Conservation (phyloP, 2,113 vertebrate species). For the Ailurus styani region DNA sequence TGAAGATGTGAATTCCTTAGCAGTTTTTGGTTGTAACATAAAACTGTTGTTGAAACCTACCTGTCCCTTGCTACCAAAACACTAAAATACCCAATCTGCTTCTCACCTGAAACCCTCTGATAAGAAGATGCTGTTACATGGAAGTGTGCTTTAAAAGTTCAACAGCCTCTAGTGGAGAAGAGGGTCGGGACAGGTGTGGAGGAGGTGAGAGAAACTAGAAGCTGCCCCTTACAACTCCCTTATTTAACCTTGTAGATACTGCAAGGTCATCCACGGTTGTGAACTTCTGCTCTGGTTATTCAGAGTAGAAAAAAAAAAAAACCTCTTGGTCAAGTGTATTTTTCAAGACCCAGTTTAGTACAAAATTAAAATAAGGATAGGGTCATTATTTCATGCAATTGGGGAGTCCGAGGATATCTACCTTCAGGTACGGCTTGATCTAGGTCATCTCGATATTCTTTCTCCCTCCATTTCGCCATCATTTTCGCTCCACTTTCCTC, state of each 20-base stretch:
- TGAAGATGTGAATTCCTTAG: neutral
- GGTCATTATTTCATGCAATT: neutral
- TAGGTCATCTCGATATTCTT: neutral
- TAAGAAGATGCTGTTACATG: neutral
- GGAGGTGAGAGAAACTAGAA: neutral
- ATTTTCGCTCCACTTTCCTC: neutral
- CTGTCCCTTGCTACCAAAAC: neutral
- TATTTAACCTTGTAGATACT: neutral
- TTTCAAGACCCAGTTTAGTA: neutral
- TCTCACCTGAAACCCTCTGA: neutral
- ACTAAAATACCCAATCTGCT: neutral
- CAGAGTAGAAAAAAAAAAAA: neutral
- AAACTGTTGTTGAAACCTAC: neutral
- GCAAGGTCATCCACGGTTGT: neutral
- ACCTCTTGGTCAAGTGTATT: neutral
- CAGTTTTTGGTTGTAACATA: neutral
- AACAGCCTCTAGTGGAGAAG: neutral
- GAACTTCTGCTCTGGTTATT: neutral
- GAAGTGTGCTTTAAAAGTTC: neutral
- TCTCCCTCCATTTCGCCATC: neutral
- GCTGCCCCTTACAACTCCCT: neutral
- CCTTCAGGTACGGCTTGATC: neutral
- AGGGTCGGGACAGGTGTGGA: neutral
- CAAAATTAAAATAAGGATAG: slow-evolving; percentile 4
- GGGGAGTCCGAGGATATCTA: neutral